Percentiles rank a stretch among this genome's conserved stretches.
Conservation (phyloP, 1,140 invertebrate species). For the Ceratitis capitata region DNA sequence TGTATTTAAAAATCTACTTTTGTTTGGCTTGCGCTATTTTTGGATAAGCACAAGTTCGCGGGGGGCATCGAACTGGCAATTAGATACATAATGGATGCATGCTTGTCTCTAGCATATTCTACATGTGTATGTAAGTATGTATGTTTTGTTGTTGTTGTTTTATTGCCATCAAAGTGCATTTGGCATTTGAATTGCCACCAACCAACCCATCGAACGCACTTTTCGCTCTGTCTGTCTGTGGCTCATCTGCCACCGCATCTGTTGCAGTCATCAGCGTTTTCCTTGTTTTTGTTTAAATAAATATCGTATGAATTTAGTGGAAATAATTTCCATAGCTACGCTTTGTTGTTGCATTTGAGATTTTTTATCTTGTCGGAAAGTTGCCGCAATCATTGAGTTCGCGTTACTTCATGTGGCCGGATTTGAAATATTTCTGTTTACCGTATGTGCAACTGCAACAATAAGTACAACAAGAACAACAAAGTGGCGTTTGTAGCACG, state of each 20-base stretch:
- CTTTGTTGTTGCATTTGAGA: too few species aligned
- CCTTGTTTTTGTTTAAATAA: slow-evolving; percentile 1
- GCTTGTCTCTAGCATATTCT: too few species aligned
- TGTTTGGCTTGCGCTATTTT: background rate
- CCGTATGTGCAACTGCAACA: slow-evolving; percentile 8
- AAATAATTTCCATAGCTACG: background rate
- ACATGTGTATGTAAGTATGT: background rate
- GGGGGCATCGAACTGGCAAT: slow-evolving; percentile 1
- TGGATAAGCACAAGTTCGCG: background rate
- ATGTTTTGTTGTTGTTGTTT: background rate
- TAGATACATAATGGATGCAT: background rate
- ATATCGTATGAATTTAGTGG: too few species aligned
- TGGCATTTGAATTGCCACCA: background rate
- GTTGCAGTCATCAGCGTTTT: background rate
- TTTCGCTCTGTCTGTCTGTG: too few species aligned
- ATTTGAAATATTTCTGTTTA: slow-evolving; percentile 26
- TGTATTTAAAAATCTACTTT: background rate
- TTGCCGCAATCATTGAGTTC: background rate
- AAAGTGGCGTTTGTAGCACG: background rate
- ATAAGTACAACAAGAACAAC: background rate
- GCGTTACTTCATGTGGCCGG: background rate
- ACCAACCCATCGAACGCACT: background rate
- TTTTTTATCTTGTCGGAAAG: background rate
- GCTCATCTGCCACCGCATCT: background rate
- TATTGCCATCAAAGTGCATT: background rate